Conservation (phyloP, 35 echinoderm and acorn worm genomes). For the Lytechinus pictus region DNA sequence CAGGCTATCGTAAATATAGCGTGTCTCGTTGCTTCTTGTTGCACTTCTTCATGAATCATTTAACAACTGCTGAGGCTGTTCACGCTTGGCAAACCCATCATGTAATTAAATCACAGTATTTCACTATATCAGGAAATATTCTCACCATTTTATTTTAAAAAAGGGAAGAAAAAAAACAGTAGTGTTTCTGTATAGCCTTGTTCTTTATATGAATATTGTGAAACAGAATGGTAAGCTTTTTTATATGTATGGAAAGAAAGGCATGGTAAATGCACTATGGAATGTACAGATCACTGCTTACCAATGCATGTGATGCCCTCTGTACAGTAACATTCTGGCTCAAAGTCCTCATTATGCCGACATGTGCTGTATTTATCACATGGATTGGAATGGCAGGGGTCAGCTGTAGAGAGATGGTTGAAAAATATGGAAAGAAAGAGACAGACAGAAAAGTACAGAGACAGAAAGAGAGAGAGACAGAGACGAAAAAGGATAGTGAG, state of each 20-base stretch:
- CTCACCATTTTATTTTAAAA: not conserved
- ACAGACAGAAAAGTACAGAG: not conserved
- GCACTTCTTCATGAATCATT: not conserved
- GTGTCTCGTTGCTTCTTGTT: not conserved
- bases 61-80: not conserved
- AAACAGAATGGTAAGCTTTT: no score
- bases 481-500: not conserved
- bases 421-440: not conserved
- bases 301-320: not conserved
- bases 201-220: not conserved
- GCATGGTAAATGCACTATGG: not conserved
- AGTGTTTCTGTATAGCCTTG: not conserved
- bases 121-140: not conserved
- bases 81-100: not conserved
- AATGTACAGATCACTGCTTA: not conserved
- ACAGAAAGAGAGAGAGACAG: not conserved
- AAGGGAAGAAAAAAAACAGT: not conserved
- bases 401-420: not conserved
- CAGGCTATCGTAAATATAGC: not conserved
- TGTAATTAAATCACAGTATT: not conserved
- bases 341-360: not conserved
- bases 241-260: not conserved
- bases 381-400: not conserved
- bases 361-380: slow-evolving; percentile 26
- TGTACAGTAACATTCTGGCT: not conserved